Percentiles rank a stretch among this genome's conserved stretches.
These are phyloP conservation scores for Parelbella ahira DNA, from an alignment of 2,888 invertebrate species.

Conservation along the genomic window DNA sequence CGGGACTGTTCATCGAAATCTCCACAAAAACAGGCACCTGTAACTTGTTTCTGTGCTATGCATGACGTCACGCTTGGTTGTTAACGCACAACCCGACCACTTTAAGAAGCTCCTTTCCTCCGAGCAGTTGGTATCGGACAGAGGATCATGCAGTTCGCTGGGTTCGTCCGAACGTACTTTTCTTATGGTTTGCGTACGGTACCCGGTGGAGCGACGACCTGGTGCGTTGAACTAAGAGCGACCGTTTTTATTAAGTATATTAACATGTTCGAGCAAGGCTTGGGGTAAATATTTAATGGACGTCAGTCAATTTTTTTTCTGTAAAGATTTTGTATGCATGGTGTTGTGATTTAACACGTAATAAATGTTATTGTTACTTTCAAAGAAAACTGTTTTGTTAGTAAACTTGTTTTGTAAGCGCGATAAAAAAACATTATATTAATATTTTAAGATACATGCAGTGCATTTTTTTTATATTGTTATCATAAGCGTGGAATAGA, in stretches of 20 bases:
- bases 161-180: constrained; percentile 58
- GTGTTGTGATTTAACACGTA: constrained; percentile 8
- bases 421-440: not conserved
- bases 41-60: constrained; percentile 63
- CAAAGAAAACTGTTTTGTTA: not conserved
- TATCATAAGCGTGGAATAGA: no score
- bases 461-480: no score
- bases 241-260: constrained; percentile 50
- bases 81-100: constrained; percentile 50
- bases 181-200: constrained; percentile 73
- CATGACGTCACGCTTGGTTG: constrained; percentile 64
- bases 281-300: constrained; percentile 17
- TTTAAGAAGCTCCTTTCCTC: constrained; percentile 51
- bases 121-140: constrained; percentile 43
- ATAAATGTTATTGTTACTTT: not conserved
- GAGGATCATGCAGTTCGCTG: constrained; percentile 52
- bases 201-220: constrained; percentile 69
- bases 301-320: constrained; percentile 1
- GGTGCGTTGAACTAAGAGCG: constrained; percentile 69
- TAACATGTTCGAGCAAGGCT: constrained; percentile 39
- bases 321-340: not conserved
- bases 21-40: constrained; percentile 65
- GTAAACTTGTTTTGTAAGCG: no score
- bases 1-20: no score
- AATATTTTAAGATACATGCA: no score